Evolutionary conservation across 2,888 invertebrate genomes (phyloP), one percentile per base, ranked within the genome.

Genomic region (Stenodera caucasica): DNA sequence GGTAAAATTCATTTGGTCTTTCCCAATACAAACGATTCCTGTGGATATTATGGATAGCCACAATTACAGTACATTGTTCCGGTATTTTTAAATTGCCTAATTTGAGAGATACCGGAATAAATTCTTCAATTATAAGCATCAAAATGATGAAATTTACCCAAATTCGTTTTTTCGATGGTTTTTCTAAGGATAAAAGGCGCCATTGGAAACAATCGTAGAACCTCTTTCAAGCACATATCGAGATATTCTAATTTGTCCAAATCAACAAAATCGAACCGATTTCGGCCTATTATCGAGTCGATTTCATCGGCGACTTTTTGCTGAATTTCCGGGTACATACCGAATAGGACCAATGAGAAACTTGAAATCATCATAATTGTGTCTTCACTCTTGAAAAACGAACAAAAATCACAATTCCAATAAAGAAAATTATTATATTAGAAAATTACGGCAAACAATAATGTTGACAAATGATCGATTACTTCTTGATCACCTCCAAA

Each of bases 191-290:
- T 68, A 55, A 72, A 72, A 15, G 76, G 75, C 0, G 69, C 76
- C 29, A 76, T 70, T 0, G 77, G 73, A 65, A 75, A 75, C 14
- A 77, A 57, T 45, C 77, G 61, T 33, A 76, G 30, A 2, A 66
- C 65, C 37, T 77, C 77, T 60, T 75, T 77, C 12, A 77, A 60
- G 15, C 73, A 72, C 76, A 75, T 75, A 33, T 73, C 73, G 12
- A 45, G 15, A 21, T 21, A 45, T 45, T 45, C 45, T 4, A 45
- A 21, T 45, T 21, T 18, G 2, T 45, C 45, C 1, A 45, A 45
- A 45, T 45, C 45, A 12, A 4, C 5, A 18, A 61, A 63, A 4
- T 12, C 35, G 21, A 63, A 50, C 30, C 54, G 29, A n/a, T 63
- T 52, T 23, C 35, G 26, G 14, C 70, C 71, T 7, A 71, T 21